phyloP scores from a whole-genome alignment of 2,797 vertebrate species.

The Pogonophryne albipinna region DNA sequence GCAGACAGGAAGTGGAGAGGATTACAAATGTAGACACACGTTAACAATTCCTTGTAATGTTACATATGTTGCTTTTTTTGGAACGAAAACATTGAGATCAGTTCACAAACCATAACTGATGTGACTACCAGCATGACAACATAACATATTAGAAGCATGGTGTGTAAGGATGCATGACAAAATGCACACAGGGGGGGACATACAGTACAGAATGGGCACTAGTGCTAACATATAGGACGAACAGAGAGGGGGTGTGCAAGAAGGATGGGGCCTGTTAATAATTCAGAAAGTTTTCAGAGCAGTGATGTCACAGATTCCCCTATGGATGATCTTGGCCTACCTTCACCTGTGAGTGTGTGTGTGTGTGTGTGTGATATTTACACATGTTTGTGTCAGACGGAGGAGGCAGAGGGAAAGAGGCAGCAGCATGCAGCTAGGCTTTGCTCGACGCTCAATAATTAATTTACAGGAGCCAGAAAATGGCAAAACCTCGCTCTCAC shows the following conservation, averaged over 20 bases:
- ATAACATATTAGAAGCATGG: slow-evolving; percentile 37
- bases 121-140: slow-evolving; percentile 4
- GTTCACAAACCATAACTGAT: slow-evolving; percentile 25
- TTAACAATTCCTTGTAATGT: slow-evolving; percentile 38
- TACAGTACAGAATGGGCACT: slow-evolving; percentile 9
- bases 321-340: slow-evolving; percentile 48
- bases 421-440: slow-evolving; percentile 51
- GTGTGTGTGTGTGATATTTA: slow-evolving; percentile 6
- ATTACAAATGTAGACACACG: slow-evolving; percentile 41
- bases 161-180: slow-evolving; percentile 25
- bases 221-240: slow-evolving; percentile 29
- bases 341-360: slow-evolving; percentile 34
- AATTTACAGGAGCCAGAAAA: slow-evolving; percentile 74
- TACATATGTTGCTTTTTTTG: slow-evolving; percentile 27
- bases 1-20: slow-evolving; percentile 40
- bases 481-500: slow-evolving; percentile 44
- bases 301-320: slow-evolving; percentile 60
- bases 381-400: slow-evolving; percentile 49
- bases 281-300: slow-evolving; percentile 66
- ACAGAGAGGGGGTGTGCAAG: slow-evolving; percentile 1
- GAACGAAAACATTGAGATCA: slow-evolving; percentile 29
- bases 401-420: slow-evolving; percentile 25
- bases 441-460: slow-evolving; percentile 73
- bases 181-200: slow-evolving; percentile 19
- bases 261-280: slow-evolving; percentile 55